Evolutionary conservation across 2,797 vertebrate species (phyloP), one percentile per base, ranked within the genome.

Genomic region (Sebastiscus tertius): DNA sequence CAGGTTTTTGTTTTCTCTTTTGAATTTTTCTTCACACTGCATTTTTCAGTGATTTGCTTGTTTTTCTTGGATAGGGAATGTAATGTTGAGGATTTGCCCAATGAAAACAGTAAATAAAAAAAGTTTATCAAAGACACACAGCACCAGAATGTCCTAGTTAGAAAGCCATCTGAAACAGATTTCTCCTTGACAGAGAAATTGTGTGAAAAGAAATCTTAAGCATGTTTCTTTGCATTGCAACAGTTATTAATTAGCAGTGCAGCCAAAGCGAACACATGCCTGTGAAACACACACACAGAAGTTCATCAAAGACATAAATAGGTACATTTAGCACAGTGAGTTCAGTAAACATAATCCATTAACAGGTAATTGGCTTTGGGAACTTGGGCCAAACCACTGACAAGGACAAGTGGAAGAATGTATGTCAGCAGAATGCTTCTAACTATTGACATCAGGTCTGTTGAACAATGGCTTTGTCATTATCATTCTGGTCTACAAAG

Each of bases 91-190:
- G 60, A 80, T 88, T 82, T 88, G 26, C 33, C 55, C 65, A 72
- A 16, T 63, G 62, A 80, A 74, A 39, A 80, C 65, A 88, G 80
- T 82, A 22, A 72, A 74, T 79, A 69, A 72, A 79, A 69, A 82
- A 72, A 64, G 80, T 31, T 85, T 75, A 88, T 84, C 80, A 58
- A 70, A 78, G 39, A 56, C 1, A 6, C 67, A 60, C 79, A 83
- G 72, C 64, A 80, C 8, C 72, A 77, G 67, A 63, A 59, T 82
- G 76, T 77, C 82, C 74, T 39, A 46, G 61, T 85, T 80, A 73
- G 55, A 87, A 76, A 67, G 56, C 82, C 12, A 24, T 75, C 63
- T 81, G 70, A 75, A 84, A 84, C 13, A 69, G 22, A 76, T 64
- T 84, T 56, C 24, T 72, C 69, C 42, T 80, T 70, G 68, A 76